Base-by-base conservation (phyloP, 2,113 vertebrate species). In the Phyllopteryx taeniolatus region DNA sequence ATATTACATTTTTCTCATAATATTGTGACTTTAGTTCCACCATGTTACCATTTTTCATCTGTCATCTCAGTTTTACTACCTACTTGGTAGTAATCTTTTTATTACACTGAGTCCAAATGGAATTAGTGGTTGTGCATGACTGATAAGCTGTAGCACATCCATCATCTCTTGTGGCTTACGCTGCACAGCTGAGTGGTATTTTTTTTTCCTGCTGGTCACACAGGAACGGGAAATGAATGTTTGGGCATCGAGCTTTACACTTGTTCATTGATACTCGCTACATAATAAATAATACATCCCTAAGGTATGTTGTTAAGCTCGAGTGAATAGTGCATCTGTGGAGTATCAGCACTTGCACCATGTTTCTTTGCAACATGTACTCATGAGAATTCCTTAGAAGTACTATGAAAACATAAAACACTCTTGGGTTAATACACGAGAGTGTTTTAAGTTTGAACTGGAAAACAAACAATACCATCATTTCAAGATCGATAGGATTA, bases 221-320 rank as follows among this genome's bases (percentile, higher is more conserved):
- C 86, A 91, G 92, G 91, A 92, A 94, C 90, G 72, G 85, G 80
- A 86, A 83, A 72, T 88, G 77, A 90, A 69, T 9, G 63, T 3
- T 63, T 51, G 73, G 60, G 64, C 78, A 87, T 83, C 75, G 31
- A 79, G 68, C 76, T 80, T 60, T 81, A 83, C 81, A 77, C 77
- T 43, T 68, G 68, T 68, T 59, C 51, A 20, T 33, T 43, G 57
- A 74, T 49, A 44, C 49, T 44, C 39, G 9, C 57, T 44, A 19
- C 59, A 27, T 65, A 44, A 39, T 44, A 66, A 60, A 27, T 27
- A 27, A 27, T 27, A 27, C 1, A 66, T 31, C 17, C 60, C 64
- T 53, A 67, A 4, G 19, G 9, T 53, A 13, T 56, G 62, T 68
- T 65, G 60, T 59, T 59, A 72, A 71, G 57, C 63, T 79, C 63